Evolutionary conservation across 2,797 vertebrate genomes (phyloP).

Genomic region (Lagodon rhomboides): DNA sequence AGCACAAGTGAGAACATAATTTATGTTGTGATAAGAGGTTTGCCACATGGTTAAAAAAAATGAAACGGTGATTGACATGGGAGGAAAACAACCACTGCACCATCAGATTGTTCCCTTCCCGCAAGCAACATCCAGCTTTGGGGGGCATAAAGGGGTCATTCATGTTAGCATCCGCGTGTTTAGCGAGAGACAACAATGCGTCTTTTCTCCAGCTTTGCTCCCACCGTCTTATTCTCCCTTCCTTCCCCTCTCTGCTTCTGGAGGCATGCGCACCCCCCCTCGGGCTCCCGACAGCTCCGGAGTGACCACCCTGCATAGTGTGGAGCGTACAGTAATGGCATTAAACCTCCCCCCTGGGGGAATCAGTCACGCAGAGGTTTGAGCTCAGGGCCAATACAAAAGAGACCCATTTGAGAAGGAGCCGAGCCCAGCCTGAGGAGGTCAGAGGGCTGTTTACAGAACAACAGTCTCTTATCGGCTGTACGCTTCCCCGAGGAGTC

Average conservation of each 20-base stretch:
- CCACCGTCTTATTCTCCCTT: neutral
- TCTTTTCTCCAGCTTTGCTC: conserved; percentile 15
- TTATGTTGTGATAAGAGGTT: conserved; percentile 20
- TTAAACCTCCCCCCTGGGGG: conserved; percentile 69
- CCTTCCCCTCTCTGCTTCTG: conserved; percentile 12
- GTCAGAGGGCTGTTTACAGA: conserved; percentile 83
- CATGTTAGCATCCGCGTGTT: conserved; percentile 18
- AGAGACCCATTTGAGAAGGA: conserved; percentile 67
- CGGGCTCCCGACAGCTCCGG: conserved; percentile 26
- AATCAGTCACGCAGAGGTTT: conserved; percentile 67
- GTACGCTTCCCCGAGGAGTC: conserved; percentile 71
- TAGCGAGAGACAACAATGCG: conserved; percentile 21
- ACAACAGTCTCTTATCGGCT: conserved; percentile 80
- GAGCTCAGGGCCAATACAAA: conserved; percentile 68
- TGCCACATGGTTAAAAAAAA: conserved; percentile 27
- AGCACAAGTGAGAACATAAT: conserved; percentile 24
- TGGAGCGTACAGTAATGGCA: conserved; percentile 70
- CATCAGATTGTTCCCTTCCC: conserved; percentile 29
- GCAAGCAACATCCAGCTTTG: conserved; percentile 7
- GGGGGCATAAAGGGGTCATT: conserved; percentile 27
- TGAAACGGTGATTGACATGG: conserved; percentile 31
- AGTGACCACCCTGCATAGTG: conserved; percentile 69
- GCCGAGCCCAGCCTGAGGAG: conserved; percentile 68
- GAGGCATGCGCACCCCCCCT: conserved; percentile 7
- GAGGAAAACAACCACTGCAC: neutral